phyloP scores from a whole-genome alignment of 2,797 vertebrate genomes.

The Poeciliopsis turneri region DNA sequence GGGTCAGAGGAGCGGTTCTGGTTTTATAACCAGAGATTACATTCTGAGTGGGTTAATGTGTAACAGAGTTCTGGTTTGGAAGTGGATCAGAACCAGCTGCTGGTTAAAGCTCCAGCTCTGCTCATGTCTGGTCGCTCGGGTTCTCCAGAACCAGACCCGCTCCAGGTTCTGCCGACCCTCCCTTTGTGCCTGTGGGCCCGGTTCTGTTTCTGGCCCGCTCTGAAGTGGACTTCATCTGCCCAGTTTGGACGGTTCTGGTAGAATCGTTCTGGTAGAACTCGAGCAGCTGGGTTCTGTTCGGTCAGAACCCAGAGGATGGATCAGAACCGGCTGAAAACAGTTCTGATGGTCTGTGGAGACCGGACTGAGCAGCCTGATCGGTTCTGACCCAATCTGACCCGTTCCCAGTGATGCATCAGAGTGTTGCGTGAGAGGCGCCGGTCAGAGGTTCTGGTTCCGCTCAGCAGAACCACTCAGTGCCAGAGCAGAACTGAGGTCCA shows the following conservation, averaged over 20 bases:
- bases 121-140: background rate
- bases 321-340: background rate
- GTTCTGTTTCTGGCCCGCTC: slow-evolving; percentile 26
- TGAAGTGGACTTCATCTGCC: too few species aligned
- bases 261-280: too few species aligned
- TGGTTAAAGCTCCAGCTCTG: background rate
- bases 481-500: background rate
- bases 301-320: background rate
- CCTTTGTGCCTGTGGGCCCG: background rate
- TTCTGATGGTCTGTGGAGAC: background rate
- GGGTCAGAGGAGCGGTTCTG: background rate
- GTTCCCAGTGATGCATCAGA: background rate
- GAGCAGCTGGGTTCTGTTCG: background rate
- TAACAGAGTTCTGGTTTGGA: background rate
- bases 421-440: background rate
- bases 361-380: background rate
- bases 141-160: too few species aligned
- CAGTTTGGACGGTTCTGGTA: too few species aligned
- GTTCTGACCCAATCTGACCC: slow-evolving; percentile 15
- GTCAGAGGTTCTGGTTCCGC: background rate
- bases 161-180: background rate
- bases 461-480: background rate
- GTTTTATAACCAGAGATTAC: background rate
- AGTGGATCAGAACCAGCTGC: background rate
- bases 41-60: background rate